These are phyloP conservation scores for Cynocephalus volans DNA, from an alignment of 2,113 vertebrate genomes.

Conservation along the genomic window DNA sequence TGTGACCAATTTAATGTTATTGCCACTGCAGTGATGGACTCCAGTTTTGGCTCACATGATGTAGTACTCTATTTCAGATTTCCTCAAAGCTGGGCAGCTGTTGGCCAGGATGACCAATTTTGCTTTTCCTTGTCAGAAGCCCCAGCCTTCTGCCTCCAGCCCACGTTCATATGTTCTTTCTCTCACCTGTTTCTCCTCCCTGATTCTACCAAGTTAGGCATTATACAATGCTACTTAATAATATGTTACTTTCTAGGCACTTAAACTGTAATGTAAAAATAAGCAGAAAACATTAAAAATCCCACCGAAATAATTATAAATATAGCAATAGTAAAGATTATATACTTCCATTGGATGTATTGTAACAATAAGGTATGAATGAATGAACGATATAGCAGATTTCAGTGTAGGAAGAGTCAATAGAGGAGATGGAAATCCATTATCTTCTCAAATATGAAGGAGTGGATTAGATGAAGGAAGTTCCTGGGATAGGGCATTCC, in stretches of 20 bases:
- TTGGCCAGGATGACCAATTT: no score
- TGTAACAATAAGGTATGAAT: neutral
- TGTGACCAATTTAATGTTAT: conserved; percentile 98
- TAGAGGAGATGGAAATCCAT: neutral
- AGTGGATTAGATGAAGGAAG: neutral
- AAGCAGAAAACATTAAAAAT: conserved; percentile 12
- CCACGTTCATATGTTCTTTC: neutral
- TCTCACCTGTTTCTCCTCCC: neutral
- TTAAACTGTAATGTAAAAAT: neutral
- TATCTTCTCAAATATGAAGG: neutral
- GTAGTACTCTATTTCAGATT: conserved; percentile 99
- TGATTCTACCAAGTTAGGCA: no score
- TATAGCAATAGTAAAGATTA: neutral
- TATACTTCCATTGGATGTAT: neutral
- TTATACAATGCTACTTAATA: neutral
- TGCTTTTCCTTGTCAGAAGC: no score
- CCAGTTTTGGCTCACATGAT: conserved; percentile 96
- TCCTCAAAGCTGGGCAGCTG: conserved; percentile 87
- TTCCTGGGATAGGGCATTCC: neutral
- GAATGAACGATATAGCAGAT: neutral
- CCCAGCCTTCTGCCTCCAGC: neutral
- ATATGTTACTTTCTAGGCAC: neutral
- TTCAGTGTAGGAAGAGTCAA: neutral
- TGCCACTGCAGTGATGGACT: conserved; percentile 98
- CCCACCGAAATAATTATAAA: neutral